Evolutionary conservation across 2,113 vertebrate genomes (phyloP), one percentile per base, ranked within the genome.

Genomic region (Tetrao urogallus): DNA sequence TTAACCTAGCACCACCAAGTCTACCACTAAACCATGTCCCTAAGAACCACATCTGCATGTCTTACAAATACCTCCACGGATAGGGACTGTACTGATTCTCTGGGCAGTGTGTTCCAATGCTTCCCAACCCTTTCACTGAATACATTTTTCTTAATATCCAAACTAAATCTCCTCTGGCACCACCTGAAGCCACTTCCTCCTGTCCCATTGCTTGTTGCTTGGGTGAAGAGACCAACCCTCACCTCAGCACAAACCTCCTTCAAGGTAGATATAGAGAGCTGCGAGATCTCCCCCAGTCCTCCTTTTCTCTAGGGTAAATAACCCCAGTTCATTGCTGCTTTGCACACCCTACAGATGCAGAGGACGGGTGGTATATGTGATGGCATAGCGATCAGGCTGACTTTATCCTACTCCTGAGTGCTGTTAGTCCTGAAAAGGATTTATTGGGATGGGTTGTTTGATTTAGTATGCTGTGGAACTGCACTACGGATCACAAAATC

Each of bases 401-500:
- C 88, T 91, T 91, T 10, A 77, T 91, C 69, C 82, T 88, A 45
- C 61, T 77, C 69, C 52, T 88, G 61, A 7, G 70, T n/a, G 80
- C 38, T 87, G 96, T 93, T 65, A 45, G 17, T 91, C 63, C 88
- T 83, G 65, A 83, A 86, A 81, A 86, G 60, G 11, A 81, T 77
- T 90, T 94, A 75, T 75, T 65, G 48, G 85, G 36, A 48, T 2
- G 20, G 52, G 10, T 43, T 72, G 13, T 69, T 94, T 86, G 76
- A 90, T 91, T 93, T 90, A 82, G 64, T 61, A 38, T 0, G 1
- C 65, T 20, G 17, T 2, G 5, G 57, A 89, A 11, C 2, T 34
- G 57, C 57, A 75, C 25, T 28, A 2, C 20, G 16, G 65, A 69
- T 92, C 15, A 7, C 85, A 78, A 67, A 89, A 86, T 43, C 61